Percentiles rank a stretch among this genome's conserved stretches.
phyloP scores from a whole-genome alignment of 2,888 invertebrate genomes.

The Parelbella ahira region DNA sequence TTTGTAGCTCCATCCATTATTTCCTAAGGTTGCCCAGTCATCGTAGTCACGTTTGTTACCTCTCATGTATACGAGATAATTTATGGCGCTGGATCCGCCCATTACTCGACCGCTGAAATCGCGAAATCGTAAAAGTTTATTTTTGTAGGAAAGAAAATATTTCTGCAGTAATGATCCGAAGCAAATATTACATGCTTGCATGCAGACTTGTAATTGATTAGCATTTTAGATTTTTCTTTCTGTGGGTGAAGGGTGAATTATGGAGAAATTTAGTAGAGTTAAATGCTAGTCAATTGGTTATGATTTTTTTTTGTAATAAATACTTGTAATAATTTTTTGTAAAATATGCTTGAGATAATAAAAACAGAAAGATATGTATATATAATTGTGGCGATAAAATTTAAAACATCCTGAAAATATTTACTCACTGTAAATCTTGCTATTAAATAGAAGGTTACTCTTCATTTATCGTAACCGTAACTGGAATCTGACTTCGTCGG shows the following conservation, averaged over 20 bases:
- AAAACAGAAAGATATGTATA: no score
- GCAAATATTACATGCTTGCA: neutral
- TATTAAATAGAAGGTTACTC: neutral
- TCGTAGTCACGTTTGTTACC: slow-evolving; percentile 83
- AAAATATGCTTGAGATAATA: no score
- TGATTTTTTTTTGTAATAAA: no score
- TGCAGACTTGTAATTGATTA: no score
- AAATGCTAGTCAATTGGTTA: no score
- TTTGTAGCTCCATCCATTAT: slow-evolving; percentile 81
- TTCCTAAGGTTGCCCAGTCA: slow-evolving; percentile 82
- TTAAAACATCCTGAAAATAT: neutral
- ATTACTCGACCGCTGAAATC: slow-evolving; percentile 81
- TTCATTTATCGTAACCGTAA: no score
- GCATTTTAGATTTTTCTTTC: no score
- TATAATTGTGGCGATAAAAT: no score
- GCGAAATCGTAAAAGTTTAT: slow-evolving; percentile 20
- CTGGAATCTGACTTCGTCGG: no score
- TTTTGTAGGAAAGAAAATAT: slow-evolving; percentile 11
- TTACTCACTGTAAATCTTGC: slow-evolving; percentile 2
- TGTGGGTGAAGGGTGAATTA: no score
- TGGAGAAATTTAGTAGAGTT: no score
- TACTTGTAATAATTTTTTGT: no score
- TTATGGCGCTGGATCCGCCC: slow-evolving; percentile 84
- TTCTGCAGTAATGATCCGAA: neutral
- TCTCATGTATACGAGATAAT: slow-evolving; percentile 84